Evolutionary conservation across 2,888 invertebrate species (phyloP), one percentile per base, ranked within the genome.

Genomic region (Malthinus seriepunctatus): DNA sequence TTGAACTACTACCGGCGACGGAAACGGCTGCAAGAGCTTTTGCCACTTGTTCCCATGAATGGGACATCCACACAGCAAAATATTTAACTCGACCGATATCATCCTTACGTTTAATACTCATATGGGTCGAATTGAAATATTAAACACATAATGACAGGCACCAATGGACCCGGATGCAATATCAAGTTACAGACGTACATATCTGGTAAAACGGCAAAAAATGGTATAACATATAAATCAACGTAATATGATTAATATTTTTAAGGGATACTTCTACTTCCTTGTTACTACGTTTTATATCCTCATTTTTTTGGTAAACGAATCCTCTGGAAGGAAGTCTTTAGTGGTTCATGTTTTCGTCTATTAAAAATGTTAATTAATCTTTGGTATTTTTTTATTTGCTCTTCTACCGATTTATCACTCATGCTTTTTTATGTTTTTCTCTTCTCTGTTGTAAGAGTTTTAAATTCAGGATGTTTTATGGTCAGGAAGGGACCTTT

Each of bases 121-220:
- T 34, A 42, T 54, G 42, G 59, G 59, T 1, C 47, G 39, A 59
- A 47, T 49, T 48, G 56, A 63, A 63, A 61, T 66, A 71, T 68
- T 72, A 72, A 72, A 71, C 67, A 70, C 72, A 71, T 69, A 69
- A 68, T 67, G 71, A 71, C 71, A 71, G 69, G 64, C 67, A 66
- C 67, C 60, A 66, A 65, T 64, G 64, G 65, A 69, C 73, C 71
- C 71, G 71, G 71, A 73, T 68, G 68, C 63, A 64, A 64, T 71
- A 68, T 73, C 65, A 50, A 48, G 66, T 72, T 71, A 67, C 60
- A 32, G 50, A 60, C 50, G 23, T 32, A 33, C 47, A 47, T 37
- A 35, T 53, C 33, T 35, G 42, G 46, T 34, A 31, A 35, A 51
- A 55, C 9, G 39, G 46, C 34, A 51, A 59, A 59, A 55, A 57